These are phyloP conservation scores for Dromiciops gliroides DNA, from an alignment of 2,113 vertebrate species.

Conservation along the genomic window DNA sequence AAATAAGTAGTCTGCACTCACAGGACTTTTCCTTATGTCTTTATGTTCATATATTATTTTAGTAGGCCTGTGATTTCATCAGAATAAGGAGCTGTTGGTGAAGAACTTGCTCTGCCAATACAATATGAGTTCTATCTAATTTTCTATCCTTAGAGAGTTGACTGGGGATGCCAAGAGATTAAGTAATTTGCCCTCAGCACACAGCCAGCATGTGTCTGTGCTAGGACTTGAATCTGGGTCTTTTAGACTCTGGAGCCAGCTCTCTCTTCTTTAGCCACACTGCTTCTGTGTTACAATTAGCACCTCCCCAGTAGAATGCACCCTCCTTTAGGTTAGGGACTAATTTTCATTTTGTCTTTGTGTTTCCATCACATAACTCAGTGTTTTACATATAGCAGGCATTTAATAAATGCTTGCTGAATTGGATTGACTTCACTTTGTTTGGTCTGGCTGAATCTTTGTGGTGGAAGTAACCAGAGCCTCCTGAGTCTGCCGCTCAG, in stretches of 20 bases:
- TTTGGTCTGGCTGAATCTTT: constrained; percentile 46
- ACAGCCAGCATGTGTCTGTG: not conserved
- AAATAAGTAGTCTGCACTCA: not conserved
- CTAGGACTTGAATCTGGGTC: not conserved
- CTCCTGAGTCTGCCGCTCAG: constrained; percentile 1
- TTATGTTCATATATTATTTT: not conserved
- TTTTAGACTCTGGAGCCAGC: not conserved
- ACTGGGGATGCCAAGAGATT: not conserved
- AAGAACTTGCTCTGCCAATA: not conserved
- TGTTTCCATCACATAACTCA: not conserved
- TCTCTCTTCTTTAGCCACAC: not conserved
- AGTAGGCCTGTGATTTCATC: not conserved
- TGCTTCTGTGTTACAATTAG: not conserved
- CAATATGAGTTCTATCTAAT: not conserved
- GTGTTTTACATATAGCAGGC: not conserved
- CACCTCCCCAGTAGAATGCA: not conserved
- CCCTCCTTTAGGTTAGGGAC: not conserved
- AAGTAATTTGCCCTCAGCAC: not conserved
- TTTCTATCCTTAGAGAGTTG: not conserved
- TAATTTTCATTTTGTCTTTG: not conserved
- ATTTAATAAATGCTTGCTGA: not conserved
- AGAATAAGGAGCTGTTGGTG: not conserved
- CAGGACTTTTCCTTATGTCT: not conserved
- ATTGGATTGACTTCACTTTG: not conserved
- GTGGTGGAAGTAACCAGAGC: constrained; percentile 53